A percentile compares a stretch with the other conserved stretches of the same genome.
phyloP scores from a whole-genome alignment of 2,113 vertebrate species.

The Spheniscus mendiculus region DNA sequence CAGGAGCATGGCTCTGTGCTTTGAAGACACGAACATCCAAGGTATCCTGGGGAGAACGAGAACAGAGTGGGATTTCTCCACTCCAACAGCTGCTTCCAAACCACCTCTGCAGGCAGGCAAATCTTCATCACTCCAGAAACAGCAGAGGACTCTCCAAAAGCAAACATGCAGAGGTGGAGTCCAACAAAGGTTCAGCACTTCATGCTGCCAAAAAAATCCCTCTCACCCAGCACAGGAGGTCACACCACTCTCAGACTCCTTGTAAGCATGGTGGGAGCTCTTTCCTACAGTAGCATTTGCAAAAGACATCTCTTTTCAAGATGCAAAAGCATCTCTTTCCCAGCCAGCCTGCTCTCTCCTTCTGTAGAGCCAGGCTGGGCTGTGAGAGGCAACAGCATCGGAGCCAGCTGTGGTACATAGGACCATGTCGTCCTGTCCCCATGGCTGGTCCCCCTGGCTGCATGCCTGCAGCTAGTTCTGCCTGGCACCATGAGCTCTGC shows the following conservation, averaged over 20 bases:
- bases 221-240: not conserved
- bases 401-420: not conserved
- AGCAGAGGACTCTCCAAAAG: not conserved
- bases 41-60: not conserved
- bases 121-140: not conserved
- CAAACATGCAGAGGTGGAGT: not conserved
- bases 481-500: not conserved
- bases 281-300: not conserved
- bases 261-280: not conserved
- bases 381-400: not conserved
- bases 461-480: not conserved
- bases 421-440: accelerated
- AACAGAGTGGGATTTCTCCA: not conserved
- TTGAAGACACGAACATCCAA: not conserved
- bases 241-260: not conserved
- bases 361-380: not conserved
- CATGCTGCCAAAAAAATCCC: not conserved
- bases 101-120: not conserved
- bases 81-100: not conserved
- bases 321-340: not conserved
- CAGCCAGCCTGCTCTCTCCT: not conserved
- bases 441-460: not conserved
- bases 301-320: not conserved
- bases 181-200: not conserved
- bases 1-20: not conserved